phyloP scores from a whole-genome alignment of 2,888 invertebrate species.

The Phymatocera aterrima region DNA sequence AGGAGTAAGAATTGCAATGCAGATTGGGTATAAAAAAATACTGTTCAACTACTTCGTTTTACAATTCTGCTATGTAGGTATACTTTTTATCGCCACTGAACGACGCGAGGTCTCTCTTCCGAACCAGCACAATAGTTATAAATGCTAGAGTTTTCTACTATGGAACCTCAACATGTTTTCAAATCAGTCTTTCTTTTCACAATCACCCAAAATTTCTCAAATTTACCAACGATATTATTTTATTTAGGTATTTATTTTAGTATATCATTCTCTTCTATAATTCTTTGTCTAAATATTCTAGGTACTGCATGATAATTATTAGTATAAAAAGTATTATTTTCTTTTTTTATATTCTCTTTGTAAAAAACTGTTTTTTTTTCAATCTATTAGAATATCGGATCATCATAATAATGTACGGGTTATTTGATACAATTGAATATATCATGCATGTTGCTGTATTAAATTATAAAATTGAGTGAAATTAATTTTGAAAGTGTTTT shows the following conservation, averaged over 20 bases:
- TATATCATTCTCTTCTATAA: slow-evolving; percentile 1
- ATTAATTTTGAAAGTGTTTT: neutral
- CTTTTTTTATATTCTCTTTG: no score
- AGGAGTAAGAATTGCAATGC: neutral
- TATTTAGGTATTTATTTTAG: no score
- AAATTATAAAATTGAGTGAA: neutral
- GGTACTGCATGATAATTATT: slow-evolving; percentile 48
- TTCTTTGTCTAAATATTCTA: slow-evolving; percentile 14
- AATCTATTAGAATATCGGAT: slow-evolving; percentile 1
- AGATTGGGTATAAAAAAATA: slow-evolving; percentile 3
- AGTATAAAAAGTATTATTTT: slow-evolving; percentile 62
- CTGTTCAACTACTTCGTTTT: neutral
- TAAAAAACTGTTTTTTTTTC: slow-evolving; percentile 58
- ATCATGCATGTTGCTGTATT: neutral
- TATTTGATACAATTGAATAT: neutral
- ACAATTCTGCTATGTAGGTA: slow-evolving; percentile 25
- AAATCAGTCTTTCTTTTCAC: slow-evolving; percentile 20
- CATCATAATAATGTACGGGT: neutral
- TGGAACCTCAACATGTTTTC: slow-evolving; percentile 38
- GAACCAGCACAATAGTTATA: slow-evolving; percentile 16
- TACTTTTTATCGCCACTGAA: neutral
- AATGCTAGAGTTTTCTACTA: slow-evolving; percentile 34
- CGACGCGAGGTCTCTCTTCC: neutral
- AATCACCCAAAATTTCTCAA: slow-evolving; percentile 34
- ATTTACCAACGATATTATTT: neutral